Percentiles rank a stretch among this genome's conserved stretches.
These are phyloP conservation scores for Drosophila tripunctata DNA, from an alignment of 2,888 invertebrate species.

Conservation along the genomic window DNA sequence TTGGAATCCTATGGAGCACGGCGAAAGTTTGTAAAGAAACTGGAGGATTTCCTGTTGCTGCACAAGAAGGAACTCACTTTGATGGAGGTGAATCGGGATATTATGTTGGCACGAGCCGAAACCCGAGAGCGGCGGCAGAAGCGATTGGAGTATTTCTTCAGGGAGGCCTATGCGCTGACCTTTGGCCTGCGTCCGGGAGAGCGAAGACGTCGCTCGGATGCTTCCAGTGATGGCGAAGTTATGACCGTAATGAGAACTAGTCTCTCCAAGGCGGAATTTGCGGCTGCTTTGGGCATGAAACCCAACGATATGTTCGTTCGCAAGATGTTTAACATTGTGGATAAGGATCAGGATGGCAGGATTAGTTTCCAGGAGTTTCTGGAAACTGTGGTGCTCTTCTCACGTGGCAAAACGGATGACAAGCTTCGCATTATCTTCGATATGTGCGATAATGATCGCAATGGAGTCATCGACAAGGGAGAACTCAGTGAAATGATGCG, in stretches of 20 bases:
- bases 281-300: slow-evolving; percentile 97
- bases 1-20: slow-evolving; percentile 92
- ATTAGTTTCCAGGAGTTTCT: slow-evolving; percentile 98
- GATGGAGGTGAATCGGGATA: slow-evolving; percentile 90
- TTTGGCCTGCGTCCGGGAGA: slow-evolving; percentile 95
- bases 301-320: slow-evolving; percentile 97
- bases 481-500: slow-evolving; percentile 97
- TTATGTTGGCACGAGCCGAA: slow-evolving; percentile 95
- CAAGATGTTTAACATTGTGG: slow-evolving; percentile 98
- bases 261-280: slow-evolving; percentile 95
- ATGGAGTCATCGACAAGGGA: slow-evolving; percentile 96
- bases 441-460: slow-evolving; percentile 98
- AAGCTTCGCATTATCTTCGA: slow-evolving; percentile 97
- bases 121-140: slow-evolving; percentile 96
- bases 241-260: slow-evolving; percentile 97
- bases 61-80: slow-evolving; percentile 93
- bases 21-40: slow-evolving; percentile 93
- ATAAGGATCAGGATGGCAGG: slow-evolving; percentile 95
- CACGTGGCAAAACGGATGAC: slow-evolving; percentile 96
- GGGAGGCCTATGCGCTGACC: slow-evolving; percentile 97
- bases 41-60: slow-evolving; percentile 92
- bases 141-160: slow-evolving; percentile 96
- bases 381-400: slow-evolving; percentile 96
- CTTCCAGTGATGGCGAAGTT: slow-evolving; percentile 91
- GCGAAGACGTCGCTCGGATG: slow-evolving; percentile 89